Conservation (phyloP, 2,797 vertebrate genomes). For the Sebastiscus albofasciatus region DNA sequence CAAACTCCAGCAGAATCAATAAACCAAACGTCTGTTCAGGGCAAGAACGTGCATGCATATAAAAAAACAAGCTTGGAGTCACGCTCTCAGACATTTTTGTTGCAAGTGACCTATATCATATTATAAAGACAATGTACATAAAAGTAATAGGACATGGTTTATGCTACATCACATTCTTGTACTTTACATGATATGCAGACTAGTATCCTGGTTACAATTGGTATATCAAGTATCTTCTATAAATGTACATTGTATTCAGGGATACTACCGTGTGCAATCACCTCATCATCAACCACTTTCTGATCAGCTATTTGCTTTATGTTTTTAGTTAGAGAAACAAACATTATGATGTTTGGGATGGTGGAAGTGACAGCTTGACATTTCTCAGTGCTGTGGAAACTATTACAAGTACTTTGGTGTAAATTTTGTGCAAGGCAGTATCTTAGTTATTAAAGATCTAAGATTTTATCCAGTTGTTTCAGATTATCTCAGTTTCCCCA, state of each 20-base stretch:
- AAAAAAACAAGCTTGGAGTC: neutral
- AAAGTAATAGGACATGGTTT: neutral
- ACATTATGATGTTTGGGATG: neutral
- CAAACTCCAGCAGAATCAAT: conserved; percentile 17
- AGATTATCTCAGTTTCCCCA: neutral
- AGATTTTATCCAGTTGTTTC: neutral
- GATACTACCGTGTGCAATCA: neutral
- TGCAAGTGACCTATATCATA: neutral
- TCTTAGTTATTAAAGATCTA: neutral
- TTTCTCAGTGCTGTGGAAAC: neutral
- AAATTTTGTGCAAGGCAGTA: neutral
- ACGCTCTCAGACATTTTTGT: neutral
- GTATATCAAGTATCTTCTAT: neutral
- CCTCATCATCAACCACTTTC: neutral
- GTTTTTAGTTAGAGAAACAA: neutral
- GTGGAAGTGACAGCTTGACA: neutral
- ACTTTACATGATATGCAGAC: neutral
- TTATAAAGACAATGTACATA: neutral
- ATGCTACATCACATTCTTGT: neutral
- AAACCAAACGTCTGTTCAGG: neutral
- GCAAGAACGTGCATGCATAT: neutral
- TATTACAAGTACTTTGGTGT: neutral
- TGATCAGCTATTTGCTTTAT: neutral
- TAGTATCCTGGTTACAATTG: neutral
- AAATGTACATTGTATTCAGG: neutral